A percentile compares a stretch with the other conserved stretches of the same genome.
phyloP scores from a whole-genome alignment of 2,113 vertebrate species.

The Varanus salvator region DNA sequence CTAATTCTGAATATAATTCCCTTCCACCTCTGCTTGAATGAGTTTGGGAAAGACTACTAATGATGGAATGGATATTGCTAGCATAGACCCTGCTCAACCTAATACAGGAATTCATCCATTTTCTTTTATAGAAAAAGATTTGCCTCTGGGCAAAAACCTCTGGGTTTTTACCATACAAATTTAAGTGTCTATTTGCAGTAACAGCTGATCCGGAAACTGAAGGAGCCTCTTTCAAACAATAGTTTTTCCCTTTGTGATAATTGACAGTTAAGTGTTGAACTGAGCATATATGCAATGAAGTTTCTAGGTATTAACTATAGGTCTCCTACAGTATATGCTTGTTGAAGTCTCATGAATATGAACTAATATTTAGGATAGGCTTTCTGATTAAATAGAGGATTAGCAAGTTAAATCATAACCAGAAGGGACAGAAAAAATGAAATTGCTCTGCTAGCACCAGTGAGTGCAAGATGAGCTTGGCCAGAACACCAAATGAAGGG shows the following conservation, averaged over 20 bases:
- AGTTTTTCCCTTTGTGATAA: background rate
- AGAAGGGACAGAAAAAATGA: background rate
- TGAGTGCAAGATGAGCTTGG: no score
- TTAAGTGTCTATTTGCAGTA: background rate
- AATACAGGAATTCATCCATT: background rate
- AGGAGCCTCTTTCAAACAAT: background rate
- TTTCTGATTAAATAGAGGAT: background rate
- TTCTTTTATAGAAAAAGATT: background rate
- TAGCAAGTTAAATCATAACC: background rate
- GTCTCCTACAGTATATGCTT: background rate
- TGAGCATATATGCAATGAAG: background rate
- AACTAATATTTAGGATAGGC: background rate
- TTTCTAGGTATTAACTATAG: background rate
- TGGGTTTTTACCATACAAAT: background rate
- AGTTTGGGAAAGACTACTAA: background rate
- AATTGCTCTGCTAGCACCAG: background rate
- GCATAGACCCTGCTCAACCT: background rate
- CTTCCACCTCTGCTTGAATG: background rate
- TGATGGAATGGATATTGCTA: background rate
- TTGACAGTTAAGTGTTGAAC: background rate
- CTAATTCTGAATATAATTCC: background rate
- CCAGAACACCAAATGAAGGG: no score
- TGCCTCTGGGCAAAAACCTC: background rate
- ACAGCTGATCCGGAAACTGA: background rate
- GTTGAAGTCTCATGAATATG: background rate